Percentiles rank a stretch among this genome's conserved stretches.
These are phyloP conservation scores for Halcyon senegalensis DNA, from an alignment of 2,113 vertebrate species.

Conservation along the genomic window DNA sequence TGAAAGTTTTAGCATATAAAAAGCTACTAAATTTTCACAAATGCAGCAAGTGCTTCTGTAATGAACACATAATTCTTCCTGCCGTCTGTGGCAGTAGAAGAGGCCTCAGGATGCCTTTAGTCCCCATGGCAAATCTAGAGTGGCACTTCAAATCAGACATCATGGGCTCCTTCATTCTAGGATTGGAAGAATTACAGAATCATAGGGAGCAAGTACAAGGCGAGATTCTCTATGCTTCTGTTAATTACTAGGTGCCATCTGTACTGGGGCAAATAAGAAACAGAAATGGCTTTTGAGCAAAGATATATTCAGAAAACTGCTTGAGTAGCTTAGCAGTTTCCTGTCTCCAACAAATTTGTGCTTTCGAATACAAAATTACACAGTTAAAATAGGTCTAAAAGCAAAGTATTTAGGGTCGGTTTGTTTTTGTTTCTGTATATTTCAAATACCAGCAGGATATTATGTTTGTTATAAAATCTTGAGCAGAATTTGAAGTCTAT, in stretches of 20 bases:
- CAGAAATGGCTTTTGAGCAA: background rate
- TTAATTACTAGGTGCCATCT: background rate
- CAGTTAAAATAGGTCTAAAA: background rate
- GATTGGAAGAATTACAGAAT: background rate
- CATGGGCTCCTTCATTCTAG: background rate
- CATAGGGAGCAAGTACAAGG: background rate
- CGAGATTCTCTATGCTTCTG: background rate
- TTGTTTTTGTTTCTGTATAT: too few relatives aligned
- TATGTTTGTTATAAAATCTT: background rate
- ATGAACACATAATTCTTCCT: background rate
- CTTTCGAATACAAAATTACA: background rate
- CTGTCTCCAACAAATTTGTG: background rate
- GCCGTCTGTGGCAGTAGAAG: background rate
- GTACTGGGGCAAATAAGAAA: background rate
- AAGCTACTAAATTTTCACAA: background rate
- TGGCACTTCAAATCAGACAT: background rate
- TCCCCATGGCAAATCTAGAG: background rate
- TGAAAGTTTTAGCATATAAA: background rate
- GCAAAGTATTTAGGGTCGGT: background rate
- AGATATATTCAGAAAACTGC: background rate
- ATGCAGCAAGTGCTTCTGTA: background rate
- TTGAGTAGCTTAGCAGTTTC: background rate
- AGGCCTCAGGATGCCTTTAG: background rate
- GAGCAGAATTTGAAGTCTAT: background rate
- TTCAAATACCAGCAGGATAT: background rate